A percentile compares a stretch with the other conserved stretches of the same genome.
Conservation (phyloP, 1,140 invertebrate species). For the Goniozus legneri region DNA sequence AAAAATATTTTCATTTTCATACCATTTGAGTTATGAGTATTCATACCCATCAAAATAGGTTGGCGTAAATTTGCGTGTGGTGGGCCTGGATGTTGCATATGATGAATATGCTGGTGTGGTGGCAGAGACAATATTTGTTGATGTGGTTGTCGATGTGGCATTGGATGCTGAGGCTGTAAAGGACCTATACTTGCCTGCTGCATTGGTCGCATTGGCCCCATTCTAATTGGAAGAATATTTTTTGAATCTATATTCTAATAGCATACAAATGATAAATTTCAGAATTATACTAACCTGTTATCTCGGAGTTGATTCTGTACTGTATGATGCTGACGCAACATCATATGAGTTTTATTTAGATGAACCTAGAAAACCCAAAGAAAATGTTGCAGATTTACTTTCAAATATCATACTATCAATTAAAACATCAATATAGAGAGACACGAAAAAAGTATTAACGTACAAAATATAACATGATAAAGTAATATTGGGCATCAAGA, state of each 20-base stretch:
- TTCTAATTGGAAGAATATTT: constrained; percentile 23
- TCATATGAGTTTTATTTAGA: constrained; percentile 14
- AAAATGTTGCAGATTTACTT: background rate
- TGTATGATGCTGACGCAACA: constrained; percentile 41
- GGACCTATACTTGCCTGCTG: constrained; percentile 50
- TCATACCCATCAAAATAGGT: constrained; percentile 47
- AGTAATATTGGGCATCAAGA: too few species aligned
- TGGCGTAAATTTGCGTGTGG: constrained; percentile 43
- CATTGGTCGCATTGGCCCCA: constrained; percentile 52
- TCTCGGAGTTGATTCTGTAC: constrained; percentile 41
- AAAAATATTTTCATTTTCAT: constrained; percentile 6
- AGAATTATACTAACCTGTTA: constrained; percentile 28
- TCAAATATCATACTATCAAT: background rate
- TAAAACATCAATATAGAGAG: too few species aligned
- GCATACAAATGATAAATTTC: background rate
- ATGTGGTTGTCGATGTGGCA: constrained; percentile 46
- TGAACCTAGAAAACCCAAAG: background rate
- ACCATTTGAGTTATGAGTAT: constrained; percentile 44
- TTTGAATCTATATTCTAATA: constrained; percentile 1
- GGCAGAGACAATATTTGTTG: constrained; percentile 49
- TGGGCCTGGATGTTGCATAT: constrained; percentile 48
- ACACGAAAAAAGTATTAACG: too few species aligned
- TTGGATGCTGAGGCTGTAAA: constrained; percentile 44
- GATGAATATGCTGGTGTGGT: constrained; percentile 44
- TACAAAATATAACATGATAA: too few species aligned